These are phyloP conservation scores for Hapalemur alaotrensis DNA, from an alignment of 2,797 vertebrate genomes.

Conservation along the genomic window DNA sequence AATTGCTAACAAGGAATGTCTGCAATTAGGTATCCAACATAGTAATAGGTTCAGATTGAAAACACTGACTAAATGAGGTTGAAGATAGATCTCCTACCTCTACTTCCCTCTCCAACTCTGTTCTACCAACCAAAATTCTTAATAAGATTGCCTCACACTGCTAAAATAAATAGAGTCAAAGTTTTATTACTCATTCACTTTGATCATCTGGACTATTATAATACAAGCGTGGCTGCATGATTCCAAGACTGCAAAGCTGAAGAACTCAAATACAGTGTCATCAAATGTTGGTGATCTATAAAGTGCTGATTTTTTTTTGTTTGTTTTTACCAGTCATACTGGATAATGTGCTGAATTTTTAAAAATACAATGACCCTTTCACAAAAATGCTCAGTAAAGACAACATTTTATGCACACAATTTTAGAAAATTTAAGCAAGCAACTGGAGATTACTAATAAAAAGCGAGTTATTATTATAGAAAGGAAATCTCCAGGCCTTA, in stretches of 20 bases:
- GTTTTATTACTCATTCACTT: neutral
- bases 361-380: neutral
- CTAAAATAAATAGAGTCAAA: neutral
- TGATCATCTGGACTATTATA: neutral
- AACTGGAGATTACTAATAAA: neutral
- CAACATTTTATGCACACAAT: neutral
- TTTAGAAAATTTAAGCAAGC: neutral
- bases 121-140: neutral
- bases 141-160: neutral
- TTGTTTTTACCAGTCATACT: no score
- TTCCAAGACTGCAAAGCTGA: neutral
- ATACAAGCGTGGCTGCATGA: neutral
- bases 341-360: neutral
- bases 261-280: neutral
- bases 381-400: neutral
- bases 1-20: neutral
- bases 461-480: neutral
- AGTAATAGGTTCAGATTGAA: neutral
- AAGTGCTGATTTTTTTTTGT: neutral
- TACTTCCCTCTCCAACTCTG: neutral
- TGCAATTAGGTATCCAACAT: neutral
- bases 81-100: neutral
- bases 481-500: neutral
- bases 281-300: neutral
- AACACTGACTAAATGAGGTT: neutral